Evolutionary conservation across 2,888 invertebrate species (phyloP), one percentile per base, ranked within the genome.

Genomic region (Polydrusus cervinus): DNA sequence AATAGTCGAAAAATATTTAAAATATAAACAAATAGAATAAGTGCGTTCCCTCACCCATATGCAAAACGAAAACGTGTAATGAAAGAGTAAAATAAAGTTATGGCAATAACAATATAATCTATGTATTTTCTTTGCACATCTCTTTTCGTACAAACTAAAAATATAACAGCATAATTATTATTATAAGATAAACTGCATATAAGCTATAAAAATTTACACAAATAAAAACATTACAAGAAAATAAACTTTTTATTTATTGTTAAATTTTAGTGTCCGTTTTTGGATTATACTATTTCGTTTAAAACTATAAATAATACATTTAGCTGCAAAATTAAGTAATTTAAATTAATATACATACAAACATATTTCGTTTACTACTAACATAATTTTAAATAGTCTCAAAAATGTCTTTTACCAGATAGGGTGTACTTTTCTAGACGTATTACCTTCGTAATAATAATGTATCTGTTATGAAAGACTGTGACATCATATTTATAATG

Each of bases 131-230:
- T 57, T 80, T 78, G 77, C 79, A 79, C 80, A 80, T 75, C 55
- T 78, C 71, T 75, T 67, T 77, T 51, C 60, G 34, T 16, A 75
- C 55, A 72, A 72, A 68, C 70, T 77, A 76, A 75, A 75, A 79
- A 79, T 65, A 76, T 77, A 78, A 78, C 77, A 80, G 77, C 79
- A 78, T 72, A 80, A 76, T 78, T 25, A 25, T 34, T 34, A 34
- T 34, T 74, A 78, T 65, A 80, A 78, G 76, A 75, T 78, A 78
- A 80, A 71, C 78, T 78, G 76, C 77, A 68, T 74, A 77, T 47
- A 68, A 74, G 74, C 77, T 74, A 72, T 72, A 79, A 77, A 79
- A 82, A 81, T 81, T 79, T 82, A 83, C 82, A 82, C 81, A 82
- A 80, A 81, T 81, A 82, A 82, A 80, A 79, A 64, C 64, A 45